These are phyloP conservation scores for Drosophila buzzatii DNA, from an alignment of 2,888 invertebrate genomes.

Conservation along the genomic window DNA sequence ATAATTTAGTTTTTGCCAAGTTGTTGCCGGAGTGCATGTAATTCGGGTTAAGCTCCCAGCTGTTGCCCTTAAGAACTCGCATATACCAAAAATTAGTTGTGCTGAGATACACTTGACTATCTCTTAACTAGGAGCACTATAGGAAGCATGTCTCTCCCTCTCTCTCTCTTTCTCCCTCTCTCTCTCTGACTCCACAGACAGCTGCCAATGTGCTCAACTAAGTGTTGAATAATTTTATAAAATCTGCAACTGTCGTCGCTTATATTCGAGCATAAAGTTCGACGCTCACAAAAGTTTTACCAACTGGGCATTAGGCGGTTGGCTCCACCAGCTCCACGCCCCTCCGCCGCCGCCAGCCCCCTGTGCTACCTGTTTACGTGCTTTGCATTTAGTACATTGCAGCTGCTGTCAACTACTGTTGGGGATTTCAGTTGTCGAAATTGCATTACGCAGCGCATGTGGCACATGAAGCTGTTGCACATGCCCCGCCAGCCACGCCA, in stretches of 20 bases:
- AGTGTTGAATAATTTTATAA: constrained; percentile 32
- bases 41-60: constrained; percentile 1
- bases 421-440: constrained; percentile 46
- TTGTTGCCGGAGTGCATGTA: constrained; percentile 17
- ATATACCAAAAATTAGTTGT: constrained; percentile 31
- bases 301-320: constrained; percentile 23
- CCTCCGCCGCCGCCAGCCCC: no score
- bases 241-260: constrained; percentile 35
- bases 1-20: constrained; percentile 21
- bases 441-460: constrained; percentile 54
- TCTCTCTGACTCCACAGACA: background rate
- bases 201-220: constrained; percentile 22
- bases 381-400: constrained; percentile 47
- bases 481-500: background rate
- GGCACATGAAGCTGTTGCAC: constrained; percentile 34
- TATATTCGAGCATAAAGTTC: constrained; percentile 29
- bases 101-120: background rate
- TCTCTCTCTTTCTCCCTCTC: background rate
- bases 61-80: background rate
- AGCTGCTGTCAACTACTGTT: constrained; percentile 22
- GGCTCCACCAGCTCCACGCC: background rate
- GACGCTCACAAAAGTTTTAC: constrained; percentile 27
- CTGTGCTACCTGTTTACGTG: constrained; percentile 64
- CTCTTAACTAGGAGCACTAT: background rate
- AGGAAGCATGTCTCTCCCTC: background rate